Base-by-base conservation (phyloP, 2,113 vertebrate genomes). In the Lipotes vexillifer region DNA sequence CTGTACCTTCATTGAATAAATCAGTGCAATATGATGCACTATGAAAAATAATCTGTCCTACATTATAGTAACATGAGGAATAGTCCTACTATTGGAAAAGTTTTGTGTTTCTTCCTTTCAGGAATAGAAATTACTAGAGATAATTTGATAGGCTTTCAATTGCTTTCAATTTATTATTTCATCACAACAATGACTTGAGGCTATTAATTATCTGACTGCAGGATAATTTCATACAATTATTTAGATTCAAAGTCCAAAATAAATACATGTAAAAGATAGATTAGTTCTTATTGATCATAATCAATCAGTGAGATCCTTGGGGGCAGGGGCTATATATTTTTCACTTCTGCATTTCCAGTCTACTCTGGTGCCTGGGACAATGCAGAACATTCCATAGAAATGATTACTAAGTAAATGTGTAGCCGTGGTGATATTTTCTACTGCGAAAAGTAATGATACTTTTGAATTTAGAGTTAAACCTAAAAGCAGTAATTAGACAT, bases 131-230 rank as follows among this genome's bases (percentile, higher is more conserved):
- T 77, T 86, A 6, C n/a, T 44, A 57, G 74, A 84, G 27, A 90
- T 57, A 94, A 95, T 69, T 80, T 20, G 81, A 74, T 69, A 92
- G 15, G 9, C 65, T 93, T 96, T 89, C 12, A 84, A 36, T 92
- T 61, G 9, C 65, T 93, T 96, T 89, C 12, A 84, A 36, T 92
- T 61, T 92, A 92, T 95, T 92, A 94, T 90, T 90, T 80, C 9
- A 88, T 31, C 41, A 68, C 25, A 78, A 77, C 6, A 87, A 85
- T 93, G 65, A 96, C 21, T 92, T 88, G 23, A 82, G 20, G 6
- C 44, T 92, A 94, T 69, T 69, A 95, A 88, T 86, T 93, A 66
- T 74, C 85, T 85, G 20, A 77, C 41, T 71, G 1, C 1, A 59
- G 49, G 44, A 44, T 94, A 85, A 81, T 78, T 90, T 97, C 11